Base-by-base conservation (phyloP, 2,113 vertebrate genomes). In the Channa argus region DNA sequence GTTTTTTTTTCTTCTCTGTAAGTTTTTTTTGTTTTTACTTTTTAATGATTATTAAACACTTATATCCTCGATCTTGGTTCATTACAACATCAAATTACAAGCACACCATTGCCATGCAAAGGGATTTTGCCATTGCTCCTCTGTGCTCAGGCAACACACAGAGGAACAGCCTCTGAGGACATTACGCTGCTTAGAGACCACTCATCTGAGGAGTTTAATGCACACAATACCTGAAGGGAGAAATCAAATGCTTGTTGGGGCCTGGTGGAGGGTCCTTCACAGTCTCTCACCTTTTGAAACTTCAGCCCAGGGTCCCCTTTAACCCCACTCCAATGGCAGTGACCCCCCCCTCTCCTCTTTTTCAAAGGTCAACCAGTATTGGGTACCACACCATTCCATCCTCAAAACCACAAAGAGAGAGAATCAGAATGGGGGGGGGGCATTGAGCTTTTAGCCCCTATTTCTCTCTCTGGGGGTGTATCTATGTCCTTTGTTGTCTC, bases 221-320 rank as follows among this genome's bases (percentile, higher is more conserved):
- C 85, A 64, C 73, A 49, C 71, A 44, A 74, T 82, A 86, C 85
- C 91, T 91, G 88, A 80, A 89, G 91, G 91, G 85, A 76, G 80
- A 91, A 89, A 87, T 90, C 89, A 88, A 89, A 91, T 74, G 71
- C 90, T 80, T 92, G 89, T 93, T 79, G 71, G 80, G 84, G 77
- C 80, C 77, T 10, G 70, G 76, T 76, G 72, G 77, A 87, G 74
- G 88, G 76, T 76, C 77, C 87, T 93, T 93, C 91, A 92, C 91
- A 83, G 91, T 94, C 93, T 94, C 93, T 93, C 93, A 92, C 93
- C 92, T 93, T 24, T 88, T 50, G 45, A 85, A 88, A 81, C 77
- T 82, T 71, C 66, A 72, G 72, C 60, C 54, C 52, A 60, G 59
- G 74, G 86, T 10, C 47, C 62, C 15, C 15, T 36, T 38, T 60